phyloP scores from a whole-genome alignment of 2,113 vertebrate genomes.

The Gymnobelideus leadbeateri region DNA sequence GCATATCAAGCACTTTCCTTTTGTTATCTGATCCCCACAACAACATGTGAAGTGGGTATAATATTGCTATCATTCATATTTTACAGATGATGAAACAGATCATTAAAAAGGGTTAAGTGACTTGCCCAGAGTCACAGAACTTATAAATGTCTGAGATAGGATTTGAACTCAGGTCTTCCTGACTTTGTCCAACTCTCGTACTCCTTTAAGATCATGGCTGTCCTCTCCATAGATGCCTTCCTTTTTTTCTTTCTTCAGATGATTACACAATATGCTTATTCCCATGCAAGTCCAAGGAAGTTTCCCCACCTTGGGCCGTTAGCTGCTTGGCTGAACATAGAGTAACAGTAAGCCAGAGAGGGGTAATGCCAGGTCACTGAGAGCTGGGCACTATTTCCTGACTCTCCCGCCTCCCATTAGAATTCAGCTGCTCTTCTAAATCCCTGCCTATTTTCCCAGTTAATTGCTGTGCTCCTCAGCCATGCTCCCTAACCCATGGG shows the following conservation, averaged over 20 bases:
- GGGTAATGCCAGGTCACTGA: neutral
- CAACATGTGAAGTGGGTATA: neutral
- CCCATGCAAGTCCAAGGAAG: neutral
- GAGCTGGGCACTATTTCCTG: neutral
- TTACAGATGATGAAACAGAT: neutral
- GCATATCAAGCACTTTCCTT: neutral
- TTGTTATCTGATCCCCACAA: neutral
- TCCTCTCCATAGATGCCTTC: neutral
- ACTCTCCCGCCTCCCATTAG: neutral
- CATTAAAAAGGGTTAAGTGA: neutral
- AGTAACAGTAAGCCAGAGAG: neutral
- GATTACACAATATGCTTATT: neutral
- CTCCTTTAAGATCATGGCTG: neutral
- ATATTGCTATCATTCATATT: neutral
- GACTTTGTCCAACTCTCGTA: neutral
- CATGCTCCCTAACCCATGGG: neutral
- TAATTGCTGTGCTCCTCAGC: neutral
- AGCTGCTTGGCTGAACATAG: neutral
- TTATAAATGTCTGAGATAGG: neutral
- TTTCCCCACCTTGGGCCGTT: neutral
- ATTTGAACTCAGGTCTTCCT: neutral
- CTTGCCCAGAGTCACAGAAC: neutral
- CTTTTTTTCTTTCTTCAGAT: neutral
- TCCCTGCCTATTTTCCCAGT: neutral
- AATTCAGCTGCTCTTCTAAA: neutral